Evolutionary conservation across 2,888 invertebrate species (phyloP), one percentile per base, ranked within the genome.

Genomic region (Tetragonula carbonaria): DNA sequence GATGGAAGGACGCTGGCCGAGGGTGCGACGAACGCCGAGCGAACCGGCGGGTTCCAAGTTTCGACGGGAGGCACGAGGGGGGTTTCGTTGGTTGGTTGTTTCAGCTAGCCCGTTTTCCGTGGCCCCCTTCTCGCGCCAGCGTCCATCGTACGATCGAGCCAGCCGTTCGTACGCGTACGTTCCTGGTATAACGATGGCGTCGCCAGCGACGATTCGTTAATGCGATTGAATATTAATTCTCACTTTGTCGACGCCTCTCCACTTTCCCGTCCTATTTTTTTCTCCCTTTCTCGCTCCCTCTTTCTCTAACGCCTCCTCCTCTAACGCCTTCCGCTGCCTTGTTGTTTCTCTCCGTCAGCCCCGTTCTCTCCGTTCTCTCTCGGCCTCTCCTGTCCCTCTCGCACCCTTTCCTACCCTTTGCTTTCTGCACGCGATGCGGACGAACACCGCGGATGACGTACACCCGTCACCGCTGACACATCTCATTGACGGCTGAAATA

Each of bases 161-260:
- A 74, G 57, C 70, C 57, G 84, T 83, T 53, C 79, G 84, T 83
- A 67, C 86, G 83, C 87, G 86, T 84, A 87, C 80, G 85, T 82
- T 86, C 78, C 84, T 68, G 86, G 84, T 90, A 90, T 90, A 88
- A 90, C 90, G 92, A 92, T 91, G 90, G 89, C 92, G 91, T 91
- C 93, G 91, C 92, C 92, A 88, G 87, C 92, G 92, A 93, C 93
- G 93, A 94, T 93, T 93, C 93, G 93, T 92, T 93, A 94, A 93
- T 93, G 93, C 93, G 93, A 94, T 93, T 93, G 92, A 93, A 93
- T 93, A 93, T 94, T 93, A 93, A 93, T 93, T 93, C 92, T 92
- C 92, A 91, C 92, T 93, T 93, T 92, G 92, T 91, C 88, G 86
- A 85, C 89, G 87, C 87, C 89, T 88, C 87, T 85, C 74, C 89